These are phyloP conservation scores for Coptodon bakossiorum DNA, from an alignment of 2,113 vertebrate species.

Conservation along the genomic window DNA sequence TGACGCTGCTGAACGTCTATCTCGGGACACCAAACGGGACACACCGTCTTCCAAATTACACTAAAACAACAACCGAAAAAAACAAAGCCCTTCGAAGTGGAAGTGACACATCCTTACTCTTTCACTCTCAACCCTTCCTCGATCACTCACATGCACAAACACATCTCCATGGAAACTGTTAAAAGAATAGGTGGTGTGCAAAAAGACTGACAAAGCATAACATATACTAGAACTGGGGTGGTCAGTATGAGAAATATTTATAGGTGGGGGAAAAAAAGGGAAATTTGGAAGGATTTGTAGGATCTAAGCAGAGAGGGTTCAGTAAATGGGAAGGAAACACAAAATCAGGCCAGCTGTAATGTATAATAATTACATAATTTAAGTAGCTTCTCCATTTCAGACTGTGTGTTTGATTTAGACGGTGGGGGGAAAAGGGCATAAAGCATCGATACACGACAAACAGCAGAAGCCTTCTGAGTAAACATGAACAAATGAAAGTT, in stretches of 20 bases:
- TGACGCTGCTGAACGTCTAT: not conserved
- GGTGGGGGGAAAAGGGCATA: not conserved
- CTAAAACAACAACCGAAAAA: not conserved
- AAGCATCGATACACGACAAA: not conserved
- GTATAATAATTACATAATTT: not conserved
- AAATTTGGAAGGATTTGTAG: not conserved
- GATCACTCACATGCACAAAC: slow-evolving; percentile 1
- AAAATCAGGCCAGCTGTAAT: not conserved
- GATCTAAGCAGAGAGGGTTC: not conserved
- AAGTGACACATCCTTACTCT: slow-evolving; percentile 41
- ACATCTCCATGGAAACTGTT: slow-evolving; percentile 71
- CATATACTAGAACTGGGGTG: not conserved
- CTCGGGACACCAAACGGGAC: not conserved
- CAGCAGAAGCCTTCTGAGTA: not conserved
- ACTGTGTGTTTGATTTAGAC: not conserved
- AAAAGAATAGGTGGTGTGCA: slow-evolving; percentile 55
- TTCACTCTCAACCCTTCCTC: slow-evolving; percentile 35
- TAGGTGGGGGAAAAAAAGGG: not conserved
- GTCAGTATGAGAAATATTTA: not conserved
- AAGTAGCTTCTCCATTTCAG: not conserved
- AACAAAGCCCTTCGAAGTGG: slow-evolving; percentile 2
- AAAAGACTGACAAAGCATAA: slow-evolving; percentile 36
- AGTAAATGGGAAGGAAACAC: not conserved
- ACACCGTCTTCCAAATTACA: not conserved
- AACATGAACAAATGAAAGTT: slow-evolving; percentile 46